phyloP scores from a whole-genome alignment of 2,797 vertebrate genomes.

The Mormyrus hasselquistii region DNA sequence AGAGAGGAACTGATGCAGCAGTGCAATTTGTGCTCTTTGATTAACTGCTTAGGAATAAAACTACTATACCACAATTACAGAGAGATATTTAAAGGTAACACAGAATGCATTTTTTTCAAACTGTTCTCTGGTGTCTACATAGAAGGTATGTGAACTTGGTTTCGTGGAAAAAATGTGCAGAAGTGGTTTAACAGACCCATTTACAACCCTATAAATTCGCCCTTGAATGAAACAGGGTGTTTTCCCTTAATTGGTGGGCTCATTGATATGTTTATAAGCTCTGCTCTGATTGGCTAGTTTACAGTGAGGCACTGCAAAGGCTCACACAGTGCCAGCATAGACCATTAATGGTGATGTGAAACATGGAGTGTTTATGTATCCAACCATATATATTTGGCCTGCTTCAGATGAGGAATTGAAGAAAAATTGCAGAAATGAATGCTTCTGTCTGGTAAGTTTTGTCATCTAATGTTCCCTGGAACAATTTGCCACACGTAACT shows the following conservation, averaged over 20 bases:
- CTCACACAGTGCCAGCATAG: neutral
- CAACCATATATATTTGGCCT: neutral
- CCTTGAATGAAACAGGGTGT: neutral
- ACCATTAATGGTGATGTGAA: neutral
- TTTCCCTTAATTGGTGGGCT: neutral
- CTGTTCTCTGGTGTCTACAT: neutral
- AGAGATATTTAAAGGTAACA: neutral
- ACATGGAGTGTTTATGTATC: neutral
- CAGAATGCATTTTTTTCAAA: neutral
- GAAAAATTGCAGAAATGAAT: neutral
- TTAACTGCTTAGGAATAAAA: neutral
- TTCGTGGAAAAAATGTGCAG: neutral
- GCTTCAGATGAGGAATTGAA: neutral
- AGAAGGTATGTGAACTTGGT: neutral
- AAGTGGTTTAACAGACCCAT: neutral
- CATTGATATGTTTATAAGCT: neutral
- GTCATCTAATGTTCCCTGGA: neutral
- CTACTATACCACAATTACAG: neutral
- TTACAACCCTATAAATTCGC: neutral
- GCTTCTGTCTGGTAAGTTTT: neutral
- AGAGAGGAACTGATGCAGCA: neutral
- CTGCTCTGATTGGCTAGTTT: neutral
- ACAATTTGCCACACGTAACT: neutral
- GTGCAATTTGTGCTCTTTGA: neutral
- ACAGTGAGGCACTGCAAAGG: neutral